Percentiles rank a stretch among this genome's conserved stretches.
These are phyloP conservation scores for Pachycephala philippinensis DNA, from an alignment of 2,113 vertebrate genomes.

Conservation along the genomic window DNA sequence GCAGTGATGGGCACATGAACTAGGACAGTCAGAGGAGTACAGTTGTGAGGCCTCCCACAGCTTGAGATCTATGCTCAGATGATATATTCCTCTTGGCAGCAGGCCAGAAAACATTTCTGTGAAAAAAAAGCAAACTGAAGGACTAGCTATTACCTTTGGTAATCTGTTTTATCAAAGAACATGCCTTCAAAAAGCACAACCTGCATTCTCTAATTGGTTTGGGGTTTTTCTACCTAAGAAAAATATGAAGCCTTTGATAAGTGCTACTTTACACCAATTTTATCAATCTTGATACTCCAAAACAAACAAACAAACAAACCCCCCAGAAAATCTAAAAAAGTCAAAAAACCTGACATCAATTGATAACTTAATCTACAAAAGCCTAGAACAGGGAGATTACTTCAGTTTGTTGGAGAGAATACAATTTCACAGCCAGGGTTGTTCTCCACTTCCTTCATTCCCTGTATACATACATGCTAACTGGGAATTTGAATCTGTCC, in stretches of 20 bases:
- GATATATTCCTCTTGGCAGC: neutral
- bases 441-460: neutral
- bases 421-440: neutral
- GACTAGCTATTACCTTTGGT: neutral
- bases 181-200: neutral
- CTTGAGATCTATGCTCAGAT: neutral
- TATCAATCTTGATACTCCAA: neutral
- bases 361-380: neutral
- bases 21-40: neutral
- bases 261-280: neutral
- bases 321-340: neutral
- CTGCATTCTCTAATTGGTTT: neutral
- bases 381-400: neutral
- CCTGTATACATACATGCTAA: accelerated
- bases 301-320: neutral
- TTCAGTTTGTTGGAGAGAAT: neutral
- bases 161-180: neutral
- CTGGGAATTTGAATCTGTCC: neutral
- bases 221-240: neutral
- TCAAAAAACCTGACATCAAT: neutral
- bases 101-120: neutral
- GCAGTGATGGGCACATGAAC: neutral
- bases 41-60: neutral
- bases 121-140: neutral
- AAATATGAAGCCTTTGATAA: neutral